Conservation (phyloP, 2,113 vertebrate genomes). For the Sterna hirundo region DNA sequence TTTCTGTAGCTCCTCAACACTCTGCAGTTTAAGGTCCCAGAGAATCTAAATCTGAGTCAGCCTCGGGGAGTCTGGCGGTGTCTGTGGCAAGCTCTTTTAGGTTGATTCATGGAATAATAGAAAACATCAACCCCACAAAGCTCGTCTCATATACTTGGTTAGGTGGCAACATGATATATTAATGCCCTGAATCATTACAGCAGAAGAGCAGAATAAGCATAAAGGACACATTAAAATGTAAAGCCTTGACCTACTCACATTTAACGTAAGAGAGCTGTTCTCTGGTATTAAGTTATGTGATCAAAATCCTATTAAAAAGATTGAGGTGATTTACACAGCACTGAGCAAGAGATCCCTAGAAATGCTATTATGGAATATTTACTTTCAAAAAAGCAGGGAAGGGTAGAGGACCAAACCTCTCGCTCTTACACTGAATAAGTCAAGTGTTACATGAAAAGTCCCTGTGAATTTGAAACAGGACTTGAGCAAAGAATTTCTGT, state of each 20-base stretch:
- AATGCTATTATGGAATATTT: not conserved
- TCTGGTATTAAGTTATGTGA: not conserved
- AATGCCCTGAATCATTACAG: not conserved
- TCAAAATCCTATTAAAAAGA: not conserved
- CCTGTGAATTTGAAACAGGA: not conserved
- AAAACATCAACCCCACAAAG: not conserved
- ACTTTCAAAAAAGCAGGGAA: not conserved
- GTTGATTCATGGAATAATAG: not conserved
- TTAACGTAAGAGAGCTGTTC: not conserved
- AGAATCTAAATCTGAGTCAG: not conserved
- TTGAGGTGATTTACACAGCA: not conserved
- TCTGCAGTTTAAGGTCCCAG: not conserved
- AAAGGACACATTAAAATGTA: conserved; percentile 41
- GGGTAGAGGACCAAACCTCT: not conserved
- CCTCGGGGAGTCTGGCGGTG: not conserved
- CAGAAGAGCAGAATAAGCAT: conserved; percentile 14
- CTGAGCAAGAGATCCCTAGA: not conserved
- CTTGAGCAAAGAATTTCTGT: not conserved
- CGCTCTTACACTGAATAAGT: not conserved
- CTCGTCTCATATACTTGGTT: not conserved
- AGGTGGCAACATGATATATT: conserved; percentile 25
- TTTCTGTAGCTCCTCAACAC: not conserved
- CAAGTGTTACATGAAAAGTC: not conserved
- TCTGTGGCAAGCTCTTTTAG: not conserved
- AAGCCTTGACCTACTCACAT: conserved; percentile 15